Evolutionary conservation across 2,888 invertebrate species (phyloP).

Genomic region (Erebia ligea): DNA sequence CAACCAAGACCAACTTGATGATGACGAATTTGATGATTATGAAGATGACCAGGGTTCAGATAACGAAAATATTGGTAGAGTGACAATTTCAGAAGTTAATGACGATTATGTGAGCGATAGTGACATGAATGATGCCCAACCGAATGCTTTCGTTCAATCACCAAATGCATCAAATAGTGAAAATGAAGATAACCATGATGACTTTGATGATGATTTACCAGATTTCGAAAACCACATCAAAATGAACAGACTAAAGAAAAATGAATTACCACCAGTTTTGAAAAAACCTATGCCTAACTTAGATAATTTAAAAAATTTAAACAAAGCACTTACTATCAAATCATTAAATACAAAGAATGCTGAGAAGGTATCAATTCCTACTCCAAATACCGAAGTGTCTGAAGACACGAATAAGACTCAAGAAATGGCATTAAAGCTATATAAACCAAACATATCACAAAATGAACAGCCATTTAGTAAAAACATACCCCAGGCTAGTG

Average conservation of each 20-base stretch:
- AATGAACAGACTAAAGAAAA: constrained; percentile 50
- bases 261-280: constrained; percentile 34
- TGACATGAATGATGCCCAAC: constrained; percentile 47
- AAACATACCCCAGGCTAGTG: constrained; percentile 40
- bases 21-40: constrained; percentile 34
- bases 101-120: constrained; percentile 52
- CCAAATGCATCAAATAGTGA: constrained; percentile 59
- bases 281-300: constrained; percentile 44
- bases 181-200: constrained; percentile 48
- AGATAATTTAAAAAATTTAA: constrained; percentile 58
- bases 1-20: constrained; percentile 36
- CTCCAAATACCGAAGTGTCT: constrained; percentile 24
- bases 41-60: constrained; percentile 51
- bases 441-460: constrained; percentile 47
- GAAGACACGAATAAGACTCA: constrained; percentile 52
- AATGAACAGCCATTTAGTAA: constrained; percentile 41
- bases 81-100: constrained; percentile 65
- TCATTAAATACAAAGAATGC: constrained; percentile 45
- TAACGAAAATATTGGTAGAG: constrained; percentile 47
- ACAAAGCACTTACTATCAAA: constrained; percentile 56
- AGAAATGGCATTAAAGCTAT: constrained; percentile 52
- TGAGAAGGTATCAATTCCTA: constrained; percentile 29
- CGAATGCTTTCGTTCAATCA: constrained; percentile 56
- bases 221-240: constrained; percentile 55
- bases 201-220: constrained; percentile 48